phyloP scores from a whole-genome alignment of 2,113 vertebrate species.

The Zeus faber region DNA sequence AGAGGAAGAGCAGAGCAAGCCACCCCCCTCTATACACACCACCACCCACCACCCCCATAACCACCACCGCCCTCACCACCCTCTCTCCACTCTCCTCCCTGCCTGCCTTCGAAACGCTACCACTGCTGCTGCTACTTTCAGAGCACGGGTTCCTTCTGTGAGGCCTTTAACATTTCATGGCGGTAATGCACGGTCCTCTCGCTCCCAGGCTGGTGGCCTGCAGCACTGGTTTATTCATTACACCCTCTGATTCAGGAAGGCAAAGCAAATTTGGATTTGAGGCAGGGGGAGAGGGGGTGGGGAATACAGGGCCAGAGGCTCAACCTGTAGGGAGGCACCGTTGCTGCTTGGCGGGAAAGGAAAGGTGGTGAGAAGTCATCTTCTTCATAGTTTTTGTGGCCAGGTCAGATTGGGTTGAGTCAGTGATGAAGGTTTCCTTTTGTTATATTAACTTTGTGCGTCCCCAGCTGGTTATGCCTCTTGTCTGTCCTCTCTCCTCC shows the following conservation, averaged over 20 bases:
- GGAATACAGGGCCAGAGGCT: neutral
- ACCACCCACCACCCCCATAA: neutral
- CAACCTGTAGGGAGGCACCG: too few relatives aligned
- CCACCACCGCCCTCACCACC: slow-evolving; percentile 4
- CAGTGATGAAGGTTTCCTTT: neutral
- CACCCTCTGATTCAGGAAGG: too few relatives aligned
- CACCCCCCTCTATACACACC: slow-evolving; percentile 15
- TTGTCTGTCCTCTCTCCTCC: neutral
- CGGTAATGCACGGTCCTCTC: slow-evolving; percentile 57
- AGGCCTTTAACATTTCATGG: slow-evolving; percentile 69
- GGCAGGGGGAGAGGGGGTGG: neutral
- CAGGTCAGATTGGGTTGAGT: neutral
- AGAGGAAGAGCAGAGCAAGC: slow-evolving; percentile 49
- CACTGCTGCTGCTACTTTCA: slow-evolving; percentile 48
- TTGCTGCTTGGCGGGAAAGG: too few relatives aligned
- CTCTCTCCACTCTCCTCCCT: slow-evolving; percentile 13
- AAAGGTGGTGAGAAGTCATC: too few relatives aligned
- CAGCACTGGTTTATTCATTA: slow-evolving; percentile 69
- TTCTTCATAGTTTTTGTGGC: too few relatives aligned
- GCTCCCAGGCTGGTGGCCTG: slow-evolving; percentile 34
- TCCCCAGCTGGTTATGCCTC: neutral
- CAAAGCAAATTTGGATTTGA: too few relatives aligned
- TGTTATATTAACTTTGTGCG: neutral
- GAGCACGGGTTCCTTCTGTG: slow-evolving; percentile 41
- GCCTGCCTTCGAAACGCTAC: slow-evolving; percentile 6